Evolutionary conservation across 1,140 invertebrate genomes (phyloP), one percentile per base, ranked within the genome.

Genomic region (Drosophila lacertosa): DNA sequence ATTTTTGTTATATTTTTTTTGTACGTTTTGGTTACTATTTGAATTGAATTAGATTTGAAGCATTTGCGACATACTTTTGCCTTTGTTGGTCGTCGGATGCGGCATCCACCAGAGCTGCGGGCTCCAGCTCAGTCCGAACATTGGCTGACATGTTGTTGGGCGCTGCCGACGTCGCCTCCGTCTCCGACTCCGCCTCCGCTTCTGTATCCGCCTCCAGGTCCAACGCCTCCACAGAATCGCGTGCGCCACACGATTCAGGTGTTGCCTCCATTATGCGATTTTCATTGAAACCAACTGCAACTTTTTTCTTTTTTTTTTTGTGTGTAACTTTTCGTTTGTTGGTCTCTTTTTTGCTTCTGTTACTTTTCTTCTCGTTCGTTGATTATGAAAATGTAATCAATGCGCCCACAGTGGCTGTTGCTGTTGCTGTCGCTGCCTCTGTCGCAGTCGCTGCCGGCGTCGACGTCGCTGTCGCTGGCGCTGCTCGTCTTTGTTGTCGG

Each of bases 351-450:
- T 58, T 51, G 45, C 13, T 9, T 37, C 51, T 47, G 26, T 22
- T 47, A 35, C 37, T 35, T 55, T 15, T 53, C 10, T 65, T 40
- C 13, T 44, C 37, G 50, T 67, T 68, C 24, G 66, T 74, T 86
- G 66, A 80, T 86, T 80, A 86, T 77, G 70, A 77, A 79, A 84
- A 79, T 74, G 62, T 70, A 79, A 77, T 79, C 68, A 84, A 74
- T 74, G 73, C 72, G 42, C 69, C 68, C 65, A 70, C 76, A 66
- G 60, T 66, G 9, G 33, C 58, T 51, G 35, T 26, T 48, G 54
- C 16, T 1, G 26, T 29, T 53, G 39, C 60, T 55, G 53, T 16
- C 5, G n/a, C 50, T 40, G 42, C 11, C 22, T 6, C 64, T 58
- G 74, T 26, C 40, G 5, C 60, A 5, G 24, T 42, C 45, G 22